These are phyloP conservation scores for Lagocephalus sceleratus DNA, from an alignment of 2,797 vertebrate genomes.

Conservation along the genomic window DNA sequence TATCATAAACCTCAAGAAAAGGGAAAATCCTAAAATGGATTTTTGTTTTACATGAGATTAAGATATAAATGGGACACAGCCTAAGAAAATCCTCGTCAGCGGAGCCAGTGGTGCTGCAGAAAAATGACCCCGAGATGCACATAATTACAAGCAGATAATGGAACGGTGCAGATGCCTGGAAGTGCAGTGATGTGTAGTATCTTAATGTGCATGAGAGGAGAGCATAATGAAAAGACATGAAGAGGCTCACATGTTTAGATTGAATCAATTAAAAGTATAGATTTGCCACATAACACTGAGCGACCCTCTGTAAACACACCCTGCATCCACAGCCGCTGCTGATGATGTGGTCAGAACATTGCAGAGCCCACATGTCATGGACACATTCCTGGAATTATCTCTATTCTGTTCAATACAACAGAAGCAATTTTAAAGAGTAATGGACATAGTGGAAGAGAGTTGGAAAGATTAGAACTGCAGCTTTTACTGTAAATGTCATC, in stretches of 20 bases:
- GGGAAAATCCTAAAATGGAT: conserved; percentile 36
- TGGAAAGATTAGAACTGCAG: too few species aligned
- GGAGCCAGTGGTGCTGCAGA: conserved; percentile 13
- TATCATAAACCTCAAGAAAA: conserved; percentile 42
- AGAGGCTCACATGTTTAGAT: not conserved
- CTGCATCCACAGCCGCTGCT: not conserved
- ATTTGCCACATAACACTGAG: not conserved
- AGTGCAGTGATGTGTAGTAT: not conserved
- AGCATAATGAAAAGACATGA: not conserved
- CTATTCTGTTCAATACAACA: too few species aligned
- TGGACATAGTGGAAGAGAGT: too few species aligned
- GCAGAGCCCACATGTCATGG: too few species aligned
- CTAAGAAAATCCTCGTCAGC: conserved; percentile 24
- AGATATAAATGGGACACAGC: conserved; percentile 12
- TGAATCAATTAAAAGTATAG: conserved; percentile 2
- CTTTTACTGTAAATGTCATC: too few species aligned
- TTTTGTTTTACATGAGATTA: conserved; percentile 44
- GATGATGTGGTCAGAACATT: not conserved
- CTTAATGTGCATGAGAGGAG: not conserved
- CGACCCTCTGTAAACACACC: not conserved
- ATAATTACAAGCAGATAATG: conserved; percentile 34
- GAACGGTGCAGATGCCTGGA: conserved; percentile 42
- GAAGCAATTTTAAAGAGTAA: too few species aligned
- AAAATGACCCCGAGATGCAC: conserved; percentile 36
- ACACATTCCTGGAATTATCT: too few species aligned